phyloP scores from a whole-genome alignment of 1,140 invertebrate genomes.

The Listronotus oregonensis region DNA sequence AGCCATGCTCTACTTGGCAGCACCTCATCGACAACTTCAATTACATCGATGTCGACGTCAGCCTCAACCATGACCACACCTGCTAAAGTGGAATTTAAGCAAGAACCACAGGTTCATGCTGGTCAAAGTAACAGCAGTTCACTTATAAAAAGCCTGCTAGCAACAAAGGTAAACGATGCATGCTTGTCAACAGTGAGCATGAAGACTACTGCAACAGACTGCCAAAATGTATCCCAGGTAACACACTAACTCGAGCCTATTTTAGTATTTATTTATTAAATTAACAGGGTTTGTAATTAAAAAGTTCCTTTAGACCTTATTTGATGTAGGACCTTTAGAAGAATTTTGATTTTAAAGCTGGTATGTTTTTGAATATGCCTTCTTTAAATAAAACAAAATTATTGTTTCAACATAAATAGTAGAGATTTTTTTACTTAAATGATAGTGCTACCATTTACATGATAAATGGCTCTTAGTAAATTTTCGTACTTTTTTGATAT shows the following conservation, averaged over 20 bases:
- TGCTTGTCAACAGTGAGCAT: slow-evolving; percentile 62
- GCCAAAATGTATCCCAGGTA: slow-evolving; percentile 58
- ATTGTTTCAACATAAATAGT: too few relatives aligned
- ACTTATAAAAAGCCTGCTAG: slow-evolving; percentile 83
- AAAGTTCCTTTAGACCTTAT: too few relatives aligned
- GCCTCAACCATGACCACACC: slow-evolving; percentile 48
- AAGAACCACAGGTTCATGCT: slow-evolving; percentile 25
- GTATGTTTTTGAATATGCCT: too few relatives aligned
- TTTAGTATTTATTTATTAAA: too few relatives aligned
- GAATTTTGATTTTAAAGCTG: too few relatives aligned
- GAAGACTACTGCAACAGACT: slow-evolving; percentile 55
- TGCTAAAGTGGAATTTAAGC: slow-evolving; percentile 30
- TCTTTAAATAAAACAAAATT: too few relatives aligned
- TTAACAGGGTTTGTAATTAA: too few relatives aligned
- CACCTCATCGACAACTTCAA: slow-evolving; percentile 54
- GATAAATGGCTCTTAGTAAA: too few relatives aligned
- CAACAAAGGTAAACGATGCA: slow-evolving; percentile 77
- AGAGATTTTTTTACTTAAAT: too few relatives aligned
- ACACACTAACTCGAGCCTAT: slow-evolving; percentile 51
- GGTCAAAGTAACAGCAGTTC: slow-evolving; percentile 61
- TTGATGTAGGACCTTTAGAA: too few relatives aligned
- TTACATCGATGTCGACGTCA: slow-evolving; percentile 54
- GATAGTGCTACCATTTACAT: too few relatives aligned
- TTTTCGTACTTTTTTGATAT: too few relatives aligned
- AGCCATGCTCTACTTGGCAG: slow-evolving; percentile 65